Base-by-base conservation (phyloP, 2,113 vertebrate species). In the Pipra filicauda region DNA sequence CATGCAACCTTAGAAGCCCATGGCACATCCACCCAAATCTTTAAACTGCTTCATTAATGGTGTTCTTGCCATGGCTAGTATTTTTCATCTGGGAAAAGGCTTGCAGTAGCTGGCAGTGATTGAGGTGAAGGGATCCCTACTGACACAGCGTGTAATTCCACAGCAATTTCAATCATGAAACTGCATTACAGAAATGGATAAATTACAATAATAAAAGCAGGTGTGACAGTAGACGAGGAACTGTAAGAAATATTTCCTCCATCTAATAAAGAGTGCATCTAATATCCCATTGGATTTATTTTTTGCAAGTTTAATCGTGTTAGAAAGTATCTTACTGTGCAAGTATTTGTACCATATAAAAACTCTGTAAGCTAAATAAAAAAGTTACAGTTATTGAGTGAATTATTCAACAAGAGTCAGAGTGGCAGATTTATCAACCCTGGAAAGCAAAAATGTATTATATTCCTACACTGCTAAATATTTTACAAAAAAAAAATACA, bases 341-440 rank as follows among this genome's bases (percentile, higher is more conserved):
- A 95, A 91, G 21, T 72, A 74, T 74, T 93, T 88, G 48, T 57
- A 91, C 28, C 41, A 95, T 59, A 92, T 43, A 74, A 91, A 74
- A 91, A 73, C 17, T 27, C 2, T 13, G 72, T 30, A 88, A 83
- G 39, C 27, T 67, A 54, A 93, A 86, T 19, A 3, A 43, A 73
- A 83, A 75, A 59, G 46, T 81, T 82, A 72, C 15, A 26, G 26
- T 74, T 91, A 72, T 5, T 74, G 69, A 84, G 21, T 57, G 20
- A 94, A 89, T 77, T 87, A 87, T 88, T 91, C 62, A 86, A 30
- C 30, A 85, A 33, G 49, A 91, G 11, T 72, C n/a, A 30, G 43
- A 91, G 51, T 15, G 44, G n/a, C 44, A 87, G 44, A 89, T 66
- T 82, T 33, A 89, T 33, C 66, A 91, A 30, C 26, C 8, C 23